phyloP scores from a whole-genome alignment of 2,888 invertebrate species.

The Nomada hirtipes region DNA sequence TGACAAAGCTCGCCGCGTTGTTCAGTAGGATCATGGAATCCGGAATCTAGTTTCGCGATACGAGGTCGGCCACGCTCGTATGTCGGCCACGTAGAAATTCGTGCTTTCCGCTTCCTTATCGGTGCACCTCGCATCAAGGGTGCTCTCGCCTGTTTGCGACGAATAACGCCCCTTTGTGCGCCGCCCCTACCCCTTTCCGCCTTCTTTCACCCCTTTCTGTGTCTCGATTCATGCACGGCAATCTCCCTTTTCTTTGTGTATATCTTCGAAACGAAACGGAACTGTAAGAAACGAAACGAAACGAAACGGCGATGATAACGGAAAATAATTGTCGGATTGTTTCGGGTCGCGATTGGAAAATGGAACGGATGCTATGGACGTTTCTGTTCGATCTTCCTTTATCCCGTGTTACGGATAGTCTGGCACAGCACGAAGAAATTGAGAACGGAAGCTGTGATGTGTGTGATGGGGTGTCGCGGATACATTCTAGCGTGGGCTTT shows the following conservation, averaged over 20 bases:
- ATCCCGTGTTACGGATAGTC: conserved; percentile 26
- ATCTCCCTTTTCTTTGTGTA: neutral
- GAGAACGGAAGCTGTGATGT: conserved; percentile 15
- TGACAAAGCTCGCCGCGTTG: conserved; percentile 71
- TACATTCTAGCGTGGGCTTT: neutral
- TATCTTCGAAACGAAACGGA: neutral
- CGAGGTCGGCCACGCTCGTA: conserved; percentile 64
- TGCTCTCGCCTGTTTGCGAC: neutral
- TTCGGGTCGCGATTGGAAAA: conserved; percentile 17
- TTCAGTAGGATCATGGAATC: conserved; percentile 65
- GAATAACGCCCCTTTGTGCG: conserved; percentile 11
- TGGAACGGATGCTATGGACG: conserved; percentile 22
- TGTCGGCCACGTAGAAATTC: conserved; percentile 80
- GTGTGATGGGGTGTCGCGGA: neutral
- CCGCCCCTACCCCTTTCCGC: conserved; percentile 6
- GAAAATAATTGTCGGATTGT: conserved; percentile 41
- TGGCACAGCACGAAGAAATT: conserved; percentile 22
- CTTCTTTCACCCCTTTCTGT: neutral
- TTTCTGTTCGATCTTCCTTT: conserved; percentile 33
- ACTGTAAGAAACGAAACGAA: too few relatives aligned
- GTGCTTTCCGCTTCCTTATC: conserved; percentile 77
- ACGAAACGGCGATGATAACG: conserved; percentile 5
- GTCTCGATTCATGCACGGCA: neutral
- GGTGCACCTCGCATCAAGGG: conserved; percentile 44
- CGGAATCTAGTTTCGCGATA: conserved; percentile 67